Evolutionary conservation across 2,113 vertebrate genomes (phyloP).

Genomic region (Leptodactylus fuscus): DNA sequence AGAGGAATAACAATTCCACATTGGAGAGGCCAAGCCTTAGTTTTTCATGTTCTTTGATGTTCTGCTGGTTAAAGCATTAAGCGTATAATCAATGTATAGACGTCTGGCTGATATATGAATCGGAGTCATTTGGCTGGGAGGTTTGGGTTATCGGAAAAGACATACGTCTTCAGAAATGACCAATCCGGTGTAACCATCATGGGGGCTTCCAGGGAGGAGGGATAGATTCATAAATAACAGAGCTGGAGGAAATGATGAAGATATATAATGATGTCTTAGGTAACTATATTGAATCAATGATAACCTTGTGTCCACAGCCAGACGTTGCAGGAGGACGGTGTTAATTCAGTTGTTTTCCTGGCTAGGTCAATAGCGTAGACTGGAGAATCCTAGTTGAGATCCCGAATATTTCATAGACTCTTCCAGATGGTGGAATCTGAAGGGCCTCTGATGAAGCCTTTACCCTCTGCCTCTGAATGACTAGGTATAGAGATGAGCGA

Average conservation of each 20-base stretch:
- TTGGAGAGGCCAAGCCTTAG: not conserved
- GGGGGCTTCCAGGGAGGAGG: not conserved
- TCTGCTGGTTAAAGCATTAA: constrained; percentile 13
- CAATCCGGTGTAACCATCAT: not conserved
- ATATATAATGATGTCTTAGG: not conserved
- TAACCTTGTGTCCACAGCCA: not conserved
- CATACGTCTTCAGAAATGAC: not conserved
- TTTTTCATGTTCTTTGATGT: constrained; percentile 32
- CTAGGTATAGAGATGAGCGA: too few species aligned
- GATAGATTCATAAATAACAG: not conserved
- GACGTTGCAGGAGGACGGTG: not conserved
- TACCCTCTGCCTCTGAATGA: too few species aligned
- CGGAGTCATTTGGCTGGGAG: constrained; percentile 6
- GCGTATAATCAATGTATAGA: constrained; percentile 16
- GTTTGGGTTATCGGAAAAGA: constrained; percentile 5
- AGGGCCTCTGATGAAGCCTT: too few species aligned
- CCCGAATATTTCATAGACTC: too few species aligned
- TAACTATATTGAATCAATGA: constrained; percentile 1
- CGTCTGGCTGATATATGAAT: constrained; percentile 14
- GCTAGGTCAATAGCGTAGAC: not conserved
- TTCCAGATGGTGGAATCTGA: too few species aligned
- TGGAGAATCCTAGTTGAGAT: not conserved
- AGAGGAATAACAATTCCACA: not conserved
- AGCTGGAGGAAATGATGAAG: not conserved
- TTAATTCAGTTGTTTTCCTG: not conserved